Evolutionary conservation across 2,113 vertebrate genomes (phyloP).

Genomic region (Nicator chloris): DNA sequence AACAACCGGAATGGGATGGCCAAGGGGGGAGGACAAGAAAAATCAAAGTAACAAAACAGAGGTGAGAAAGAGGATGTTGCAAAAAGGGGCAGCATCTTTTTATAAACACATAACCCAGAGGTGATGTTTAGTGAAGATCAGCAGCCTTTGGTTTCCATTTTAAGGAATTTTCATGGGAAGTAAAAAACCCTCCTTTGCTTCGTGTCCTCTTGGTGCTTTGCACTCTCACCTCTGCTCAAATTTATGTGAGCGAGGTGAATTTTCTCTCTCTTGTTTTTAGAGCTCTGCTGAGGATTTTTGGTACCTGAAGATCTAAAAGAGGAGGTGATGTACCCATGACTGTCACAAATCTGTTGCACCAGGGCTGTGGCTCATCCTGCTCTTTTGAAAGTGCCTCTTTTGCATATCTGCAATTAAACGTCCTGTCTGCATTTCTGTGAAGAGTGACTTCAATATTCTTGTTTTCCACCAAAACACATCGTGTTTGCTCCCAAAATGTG

Average conservation of each 20-base stretch:
- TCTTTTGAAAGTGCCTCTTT: not conserved
- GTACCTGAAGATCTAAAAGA: not conserved
- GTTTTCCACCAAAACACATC: not conserved
- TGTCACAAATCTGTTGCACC: not conserved
- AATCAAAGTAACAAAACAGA: not conserved
- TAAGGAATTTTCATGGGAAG: not conserved
- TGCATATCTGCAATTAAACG: not conserved
- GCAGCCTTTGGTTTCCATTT: not conserved
- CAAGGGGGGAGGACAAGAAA: not conserved
- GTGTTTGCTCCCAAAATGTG: rapidly evolving
- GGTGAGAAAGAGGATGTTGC: not conserved
- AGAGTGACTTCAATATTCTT: not conserved
- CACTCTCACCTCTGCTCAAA: not conserved
- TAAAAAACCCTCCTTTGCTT: not conserved
- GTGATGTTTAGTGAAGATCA: not conserved
- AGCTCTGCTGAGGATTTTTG: not conserved
- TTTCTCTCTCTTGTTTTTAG: not conserved
- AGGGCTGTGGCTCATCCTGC: not conserved
- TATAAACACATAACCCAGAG: not conserved
- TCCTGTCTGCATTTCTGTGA: not conserved
- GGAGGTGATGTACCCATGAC: not conserved
- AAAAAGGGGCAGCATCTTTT: not conserved
- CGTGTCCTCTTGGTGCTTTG: not conserved
- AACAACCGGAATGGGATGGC: not conserved
- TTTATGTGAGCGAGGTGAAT: rapidly evolving